Base-by-base conservation (phyloP, 1,140 invertebrate genomes). In the Euura saliciscinereae region DNA sequence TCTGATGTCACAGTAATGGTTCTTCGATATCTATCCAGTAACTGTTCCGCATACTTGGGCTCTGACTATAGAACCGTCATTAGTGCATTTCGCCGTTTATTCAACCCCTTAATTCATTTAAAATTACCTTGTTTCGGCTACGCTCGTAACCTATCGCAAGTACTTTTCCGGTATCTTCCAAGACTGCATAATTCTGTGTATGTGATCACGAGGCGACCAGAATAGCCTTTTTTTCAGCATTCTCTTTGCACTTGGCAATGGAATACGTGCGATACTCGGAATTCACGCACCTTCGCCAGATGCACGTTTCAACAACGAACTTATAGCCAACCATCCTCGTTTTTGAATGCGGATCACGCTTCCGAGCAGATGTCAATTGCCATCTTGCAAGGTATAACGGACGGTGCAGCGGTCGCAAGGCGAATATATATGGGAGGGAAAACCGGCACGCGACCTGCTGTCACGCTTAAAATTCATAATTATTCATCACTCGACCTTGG, bases 21-120 rank as follows among this genome's bases (percentile, higher is more conserved):
- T 67, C 66, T 28, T 44, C 66, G 66, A 67, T 67, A 67, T 67
- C 42, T 28, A 67, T 67, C 28, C 28, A 1, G 66, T 67, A 67
- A 67, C 13, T 67, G 66, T 67, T 67, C 42, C 10, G 66, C 66
- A 67, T 44, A 28, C 43, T 67, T 28, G 10, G 3, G 28, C 66
- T n/a, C 4, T 44, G 66, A 67, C 8, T 28, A 28, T 67, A 28
- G 8, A 28, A 44, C 3, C 66, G 10, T 67, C 66, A 67, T 67
- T 67, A 67, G 66, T 44, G 66, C 13, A 67, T 28, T 67, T 43
- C 28, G 66, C 42, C 42, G 43, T 67, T 10, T 67, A 59, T 59
- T 59, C 51, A 59, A 59, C 51, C 51, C 51, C 51, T 59, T 59
- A 59, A 59, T 59, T 59, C 13, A 59, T 8, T 59, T n/a, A 3